Conservation (phyloP, 92 coral and sea anemone species). For the Phenganax subtilis region DNA sequence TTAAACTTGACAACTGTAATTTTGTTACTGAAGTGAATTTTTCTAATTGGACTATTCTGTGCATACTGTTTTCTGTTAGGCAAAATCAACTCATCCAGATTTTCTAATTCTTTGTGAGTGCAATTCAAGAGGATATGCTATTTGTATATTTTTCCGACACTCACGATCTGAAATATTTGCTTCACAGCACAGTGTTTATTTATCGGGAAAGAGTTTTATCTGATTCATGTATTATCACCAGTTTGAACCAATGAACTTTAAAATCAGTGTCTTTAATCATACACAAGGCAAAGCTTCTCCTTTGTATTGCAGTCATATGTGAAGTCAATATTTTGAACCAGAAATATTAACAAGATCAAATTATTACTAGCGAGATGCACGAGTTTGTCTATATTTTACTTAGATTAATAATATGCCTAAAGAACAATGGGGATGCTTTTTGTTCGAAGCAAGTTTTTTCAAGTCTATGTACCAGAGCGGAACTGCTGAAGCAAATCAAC, state of each 20-base stretch:
- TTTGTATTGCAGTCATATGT: no score
- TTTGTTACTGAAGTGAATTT: not conserved
- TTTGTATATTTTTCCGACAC: not conserved
- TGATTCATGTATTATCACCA: slow-evolving; percentile 1
- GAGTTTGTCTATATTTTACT: no score
- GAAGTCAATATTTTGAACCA: no score
- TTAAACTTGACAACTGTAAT: slow-evolving; percentile 1
- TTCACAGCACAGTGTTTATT: not conserved
- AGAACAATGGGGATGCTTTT: no score
- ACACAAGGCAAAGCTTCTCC: no score
- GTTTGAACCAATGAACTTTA: not conserved
- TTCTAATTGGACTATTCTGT: not conserved
- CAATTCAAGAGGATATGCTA: no score
- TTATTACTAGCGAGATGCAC: no score
- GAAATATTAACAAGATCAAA: no score
- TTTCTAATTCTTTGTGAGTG: no score
- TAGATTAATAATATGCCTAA: no score
- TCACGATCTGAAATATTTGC: not conserved
- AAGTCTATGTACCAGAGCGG: not conserved
- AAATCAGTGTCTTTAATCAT: not conserved
- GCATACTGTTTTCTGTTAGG: not conserved
- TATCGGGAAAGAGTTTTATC: slow-evolving; percentile 1
- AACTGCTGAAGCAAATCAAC: not conserved
- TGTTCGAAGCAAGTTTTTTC: no score
- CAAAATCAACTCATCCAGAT: not conserved